Evolutionary conservation across 2,888 invertebrate species (phyloP), one percentile per base, ranked within the genome.

Genomic region (Gnatocerus cornutus): DNA sequence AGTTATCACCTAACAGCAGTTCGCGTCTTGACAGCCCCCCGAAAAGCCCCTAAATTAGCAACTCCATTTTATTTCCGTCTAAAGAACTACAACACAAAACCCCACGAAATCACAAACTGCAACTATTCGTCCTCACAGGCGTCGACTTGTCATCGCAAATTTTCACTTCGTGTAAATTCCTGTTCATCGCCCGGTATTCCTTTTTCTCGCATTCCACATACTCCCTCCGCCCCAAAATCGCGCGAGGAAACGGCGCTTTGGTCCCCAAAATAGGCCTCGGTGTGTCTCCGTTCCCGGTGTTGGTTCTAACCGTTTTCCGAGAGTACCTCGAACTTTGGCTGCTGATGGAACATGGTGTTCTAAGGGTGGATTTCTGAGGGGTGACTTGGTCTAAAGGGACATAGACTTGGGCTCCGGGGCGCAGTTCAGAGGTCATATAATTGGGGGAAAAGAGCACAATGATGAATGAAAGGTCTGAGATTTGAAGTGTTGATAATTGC

Each of bases 351-450:
- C 53, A 55, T 14, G n/a, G 29, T 10, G 8, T 45, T 45, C 43
- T 64, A 9, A 30, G 14, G 2, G 29, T 7, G 9, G 14, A 14
- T 37, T 63, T 50, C 29, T 12, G 43, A 10, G 55, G 41, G n/a
- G 30, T 43, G 14, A 10, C 13, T 16, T 58, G 50, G 6, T 48
- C 50, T 33, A 63, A 41, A 8, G 81, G 81, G 7, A 80, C 73
- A 66, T 78, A 80, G 5, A 72, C 72, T 9, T 79, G 80, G 9
- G 81, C 81, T 58, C 79, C 80, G 4, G 81, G 78, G 53, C 81
- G 74, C 9, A 80, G 73, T 69, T 78, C 77, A 9, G 73, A 73
- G 68, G 52, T 72, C 73, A 73, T 73, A 70, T 55, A 48, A 45
- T 58, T 37, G 13, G 21, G 13, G 21, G 37, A 21, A 12, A 12